Evolutionary conservation across 2,113 vertebrate genomes (phyloP), one percentile per base, ranked within the genome.

Genomic region (Cyprinus carpio): DNA sequence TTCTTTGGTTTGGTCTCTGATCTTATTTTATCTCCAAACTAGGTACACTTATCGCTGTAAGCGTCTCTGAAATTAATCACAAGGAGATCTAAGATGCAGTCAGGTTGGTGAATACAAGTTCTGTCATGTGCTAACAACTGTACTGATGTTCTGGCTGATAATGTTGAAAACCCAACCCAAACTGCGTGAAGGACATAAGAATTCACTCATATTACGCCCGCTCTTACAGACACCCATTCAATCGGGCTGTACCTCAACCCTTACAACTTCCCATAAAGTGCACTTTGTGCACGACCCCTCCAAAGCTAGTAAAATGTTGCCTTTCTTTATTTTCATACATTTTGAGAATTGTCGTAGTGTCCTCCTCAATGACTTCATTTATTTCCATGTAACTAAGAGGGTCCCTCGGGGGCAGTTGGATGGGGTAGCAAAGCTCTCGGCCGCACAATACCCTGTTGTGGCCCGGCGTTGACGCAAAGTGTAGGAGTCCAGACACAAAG

Each of bases 321-420:
- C 93, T 92, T 94, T 93, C 93, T 93, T 93, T 92, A 87, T 90
- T 91, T 84, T 89, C 87, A 87, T 89, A 92, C 93, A 93, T 92
- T 91, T 91, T 87, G 90, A 93, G 92, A 91, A 93, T 92, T 91
- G 93, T 92, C 89, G 91, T 51, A 81, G 37, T 62, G 25, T n/a
- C 43, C 13, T 11, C 69, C 91, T 94, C 90, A 94, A 94, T 93
- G 93, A 91, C 89, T 75, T 87, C 92, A 91, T 93, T 95, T 94
- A 94, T 94, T 93, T 92, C 88, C 85, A 87, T 88, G 86, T 81
- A 86, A 87, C 89, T 56, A 88, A 83, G 86, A 83, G 88, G 88
- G 87, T 84, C 82, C 74, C 43, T 82, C 40, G 90, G 90, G 90
- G 89, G 90, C 6, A 87, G 88, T 77, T 71, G 29, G 31, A 83